These are phyloP conservation scores for Bambusicola thoracicus DNA, from an alignment of 2,113 vertebrate species.

Conservation along the genomic window DNA sequence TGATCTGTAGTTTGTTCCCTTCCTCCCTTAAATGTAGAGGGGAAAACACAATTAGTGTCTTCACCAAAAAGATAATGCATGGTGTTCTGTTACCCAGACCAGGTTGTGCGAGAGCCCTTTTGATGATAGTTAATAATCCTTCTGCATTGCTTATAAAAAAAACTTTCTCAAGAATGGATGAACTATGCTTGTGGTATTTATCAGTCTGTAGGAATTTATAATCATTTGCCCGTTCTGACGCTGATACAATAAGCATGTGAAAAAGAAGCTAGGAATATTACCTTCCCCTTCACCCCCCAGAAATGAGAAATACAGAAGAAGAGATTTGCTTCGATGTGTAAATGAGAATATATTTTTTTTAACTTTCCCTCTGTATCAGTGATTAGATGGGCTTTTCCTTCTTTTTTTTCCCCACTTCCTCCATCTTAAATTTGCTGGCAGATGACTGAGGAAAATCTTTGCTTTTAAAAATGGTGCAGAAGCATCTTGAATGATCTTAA, in stretches of 20 bases:
- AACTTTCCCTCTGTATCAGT: not conserved
- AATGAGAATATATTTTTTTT: not conserved
- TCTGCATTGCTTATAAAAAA: not conserved
- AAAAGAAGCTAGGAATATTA: not conserved
- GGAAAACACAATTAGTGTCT: not conserved
- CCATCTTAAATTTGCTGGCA: not conserved
- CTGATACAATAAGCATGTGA: not conserved
- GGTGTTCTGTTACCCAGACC: not conserved
- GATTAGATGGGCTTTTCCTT: not conserved
- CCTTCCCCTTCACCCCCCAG: no score
- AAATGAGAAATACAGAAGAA: not conserved
- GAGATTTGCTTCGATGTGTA: not conserved
- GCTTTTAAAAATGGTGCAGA: not conserved
- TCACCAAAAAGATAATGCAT: not conserved
- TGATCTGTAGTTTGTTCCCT: not conserved
- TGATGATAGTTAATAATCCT: not conserved
- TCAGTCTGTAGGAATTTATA: not conserved
- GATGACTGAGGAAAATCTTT: not conserved
- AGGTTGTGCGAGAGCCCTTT: not conserved
- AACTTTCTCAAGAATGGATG: not conserved
- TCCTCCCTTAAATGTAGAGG: not conserved
- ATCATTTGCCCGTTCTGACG: not conserved
- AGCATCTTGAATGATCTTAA: not conserved
- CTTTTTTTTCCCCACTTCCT: not conserved
- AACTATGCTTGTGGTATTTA: not conserved